Base-by-base conservation (phyloP, 2,888 invertebrate genomes). In the Dorcus parallelipipedus region DNA sequence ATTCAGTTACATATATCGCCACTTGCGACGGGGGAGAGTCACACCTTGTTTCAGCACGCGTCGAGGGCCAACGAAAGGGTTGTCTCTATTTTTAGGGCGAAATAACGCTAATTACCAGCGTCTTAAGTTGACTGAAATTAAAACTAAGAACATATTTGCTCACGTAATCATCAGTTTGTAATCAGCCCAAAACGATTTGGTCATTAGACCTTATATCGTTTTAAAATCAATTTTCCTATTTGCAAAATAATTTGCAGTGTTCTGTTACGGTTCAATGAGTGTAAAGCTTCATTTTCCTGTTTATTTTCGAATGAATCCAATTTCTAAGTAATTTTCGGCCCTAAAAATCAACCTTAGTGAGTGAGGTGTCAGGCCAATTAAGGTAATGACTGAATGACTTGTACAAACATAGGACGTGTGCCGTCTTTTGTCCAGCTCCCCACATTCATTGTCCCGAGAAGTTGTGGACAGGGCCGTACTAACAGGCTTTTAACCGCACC, bases 351-450 rank as follows among this genome's bases (percentile, higher is more conserved):
- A 45, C 45, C 17, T 45, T 10, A 10, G 17, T 20, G 45, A 45
- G 39, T 51, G 40, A 39, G 60, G 58, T 56, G 63, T 63, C 51
- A 47, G 56, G 40, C 63, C 63, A 63, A 63, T 63, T 63, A 63
- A 61, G 63, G 20, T 63, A 63, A 63, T 61, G 61, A 63, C 52
- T 48, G 49, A 50, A 65, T 63, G 60, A 65, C 64, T 63, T 57
- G 62, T 58, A 54, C 55, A 56, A 58, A 60, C 56, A 60, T 51
- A n/a, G 17, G 51, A 20, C 51, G 17, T 65, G 64, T 60, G 64
- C 55, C 58, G 60, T 50, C 69, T 66, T 67, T 70, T 67, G 67
- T 68, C 62, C 60, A 56, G 52, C 54, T 40, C 64, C 63, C 63
- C 62, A 56, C 51, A 33, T 38, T 51, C 51, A 60, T 56, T 61